These are phyloP conservation scores for Propithecus coquereli DNA, from an alignment of 2,113 vertebrate genomes.

Conservation along the genomic window DNA sequence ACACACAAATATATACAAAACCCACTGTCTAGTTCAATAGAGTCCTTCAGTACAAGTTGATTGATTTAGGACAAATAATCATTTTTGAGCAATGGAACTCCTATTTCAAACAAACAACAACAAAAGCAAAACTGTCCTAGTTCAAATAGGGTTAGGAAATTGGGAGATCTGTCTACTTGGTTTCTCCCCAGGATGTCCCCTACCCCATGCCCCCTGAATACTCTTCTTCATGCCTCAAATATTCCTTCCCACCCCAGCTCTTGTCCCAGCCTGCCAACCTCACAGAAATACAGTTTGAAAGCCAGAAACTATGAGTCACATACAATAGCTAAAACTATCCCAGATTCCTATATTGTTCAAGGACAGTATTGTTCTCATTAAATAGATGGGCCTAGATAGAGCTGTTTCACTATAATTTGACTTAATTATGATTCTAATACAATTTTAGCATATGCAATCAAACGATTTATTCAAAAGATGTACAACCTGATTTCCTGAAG, in stretches of 20 bases:
- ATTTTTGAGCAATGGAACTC: background rate
- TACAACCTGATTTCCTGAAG: conserved; percentile 58
- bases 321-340: background rate
- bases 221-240: background rate
- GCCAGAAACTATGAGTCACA: background rate
- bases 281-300: conserved; percentile 14
- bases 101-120: background rate
- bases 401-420: conserved; percentile 9
- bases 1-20: background rate
- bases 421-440: conserved; percentile 49
- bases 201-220: background rate
- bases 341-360: background rate
- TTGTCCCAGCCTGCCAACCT: background rate
- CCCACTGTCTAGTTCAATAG: background rate
- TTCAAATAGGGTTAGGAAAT: background rate
- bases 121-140: background rate
- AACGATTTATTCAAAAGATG: conserved; percentile 56
- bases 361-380: conserved; percentile 2
- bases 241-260: background rate
- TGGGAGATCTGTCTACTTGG: background rate
- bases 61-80: background rate
- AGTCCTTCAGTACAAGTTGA: background rate
- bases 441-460: conserved; percentile 41
- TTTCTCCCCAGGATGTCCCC: background rate
- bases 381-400: background rate